Base-by-base conservation (phyloP, 2,888 invertebrate genomes). In the Pseudolycoriella hygida region DNA sequence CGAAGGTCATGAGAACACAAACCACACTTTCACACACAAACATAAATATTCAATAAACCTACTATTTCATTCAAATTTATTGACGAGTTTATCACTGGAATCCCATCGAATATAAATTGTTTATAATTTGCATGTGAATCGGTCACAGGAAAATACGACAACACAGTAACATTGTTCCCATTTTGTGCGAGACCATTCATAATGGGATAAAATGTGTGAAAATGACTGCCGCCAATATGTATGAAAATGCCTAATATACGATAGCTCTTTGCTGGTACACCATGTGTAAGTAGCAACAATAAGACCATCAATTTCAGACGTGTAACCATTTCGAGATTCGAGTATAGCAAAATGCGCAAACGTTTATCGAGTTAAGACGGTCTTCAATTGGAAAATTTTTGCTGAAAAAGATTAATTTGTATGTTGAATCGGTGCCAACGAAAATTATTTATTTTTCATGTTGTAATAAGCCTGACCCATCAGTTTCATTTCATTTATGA, bases 151-250 rank as follows among this genome's bases (percentile, higher is more conserved):
- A 75, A 80, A 56, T 75, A 72, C 3, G 77, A 77, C 37, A 80
- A 67, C 6, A 80, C 74, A 1, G 79, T 80, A 1, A 83, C 60
- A 49, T 75, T 68, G 53, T 83, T 80, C 1, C 80, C 81, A 43
- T 71, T 68, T 30, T 58, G 62, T 0, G 72, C 74, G 45, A 83
- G 56, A 51, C 71, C 76, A 37, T 65, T 67, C 40, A 81, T 55
- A 44, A 77, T 66, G 1, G 73, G 70, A 54, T 69, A 67, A 53
- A 75, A 77, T 17, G 77, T 74, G 20, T 73, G 65, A 53, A 77
- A 80, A 58, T 84, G 83, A 47, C 82, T 83, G 52, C 73, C 76
- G 2, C 79, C 78, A 4, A 71, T 67, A 52, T 79, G 75, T 0
- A 76, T 74, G 55, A 80, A 79, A 47, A 80, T 60, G 15, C 71